Base-by-base conservation (phyloP, 2,113 vertebrate genomes). In the Callospermophilus lateralis region DNA sequence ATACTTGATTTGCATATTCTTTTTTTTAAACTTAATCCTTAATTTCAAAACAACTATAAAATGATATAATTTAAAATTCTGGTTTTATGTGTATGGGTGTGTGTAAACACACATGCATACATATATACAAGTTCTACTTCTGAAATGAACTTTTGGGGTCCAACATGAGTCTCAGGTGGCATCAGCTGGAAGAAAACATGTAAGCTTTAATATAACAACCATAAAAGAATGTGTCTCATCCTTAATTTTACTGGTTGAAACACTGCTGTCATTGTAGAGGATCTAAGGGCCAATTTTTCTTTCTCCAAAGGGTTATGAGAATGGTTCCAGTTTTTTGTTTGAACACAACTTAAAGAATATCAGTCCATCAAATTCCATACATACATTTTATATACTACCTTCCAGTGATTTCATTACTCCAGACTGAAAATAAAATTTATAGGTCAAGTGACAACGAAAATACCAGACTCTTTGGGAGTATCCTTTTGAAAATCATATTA, bases 341-440 rank as follows among this genome's bases (percentile, higher is more conserved):
- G 34, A 90, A 17, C 48, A 37, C 34, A 88, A 84, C 39, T 84
- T 78, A 81, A 90, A 78, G 63, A 84, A 58, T 22, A 84, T 22
- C 8, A 78, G 15, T 22, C 30, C 72, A 78, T 24, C 77, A 85
- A 89, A 92, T 93, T 26, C 16, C 73, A 77, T 39, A 3, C 55
- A 58, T 81, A 70, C 51, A 39, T 30, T 89, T 88, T 63, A 48
- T 79, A 84, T 92, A 55, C 19, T 83, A 32, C 17, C 58, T 58
- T 85, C 4, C 12, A 68, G 45, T 48, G 70, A 76, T 9, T 80
- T 89, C 85, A 58, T 12, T 20, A 76, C 84, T 8, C 9, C 8
- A 95, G 42, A n/a, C 12, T 89, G 17, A 86, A 89, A 88, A 79
- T 76, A 37, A 93, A 93, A 39, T 6, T 68, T 68, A 30, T 5